A percentile compares a stretch with the other conserved stretches of the same genome.
Conservation (phyloP, 2,113 vertebrate genomes). For the Poeciliopsis retropinna region DNA sequence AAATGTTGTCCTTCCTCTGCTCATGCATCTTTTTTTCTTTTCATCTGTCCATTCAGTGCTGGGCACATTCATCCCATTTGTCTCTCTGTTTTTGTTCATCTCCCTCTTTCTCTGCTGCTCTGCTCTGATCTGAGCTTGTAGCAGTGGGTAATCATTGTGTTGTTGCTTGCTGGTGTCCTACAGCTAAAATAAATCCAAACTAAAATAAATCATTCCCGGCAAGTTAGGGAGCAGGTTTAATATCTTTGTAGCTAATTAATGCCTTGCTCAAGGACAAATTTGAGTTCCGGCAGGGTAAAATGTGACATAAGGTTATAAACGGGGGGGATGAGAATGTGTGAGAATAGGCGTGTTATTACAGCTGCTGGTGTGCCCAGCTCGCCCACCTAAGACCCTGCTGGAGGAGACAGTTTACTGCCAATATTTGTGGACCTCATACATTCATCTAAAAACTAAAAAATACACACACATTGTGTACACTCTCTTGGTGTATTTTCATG, state of each 20-base stretch:
- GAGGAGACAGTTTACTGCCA: slow-evolving; percentile 79
- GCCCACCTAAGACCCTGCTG: slow-evolving; percentile 75
- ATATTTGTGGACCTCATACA: slow-evolving; percentile 78
- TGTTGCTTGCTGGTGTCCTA: slow-evolving; percentile 9
- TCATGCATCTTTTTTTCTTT: slow-evolving; percentile 6
- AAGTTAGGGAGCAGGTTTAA: slow-evolving; percentile 24
- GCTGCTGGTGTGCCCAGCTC: slow-evolving; percentile 62
- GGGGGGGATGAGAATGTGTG: neutral
- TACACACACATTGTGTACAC: slow-evolving; percentile 11
- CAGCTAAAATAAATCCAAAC: neutral
- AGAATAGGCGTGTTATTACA: neutral
- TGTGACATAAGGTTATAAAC: slow-evolving; percentile 7
- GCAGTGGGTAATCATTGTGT: slow-evolving; percentile 44
- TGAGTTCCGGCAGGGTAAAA: neutral
- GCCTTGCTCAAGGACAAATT: slow-evolving; percentile 40
- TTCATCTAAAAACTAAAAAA: slow-evolving; percentile 21
- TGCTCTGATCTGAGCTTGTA: slow-evolving; percentile 33
- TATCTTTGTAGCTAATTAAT: slow-evolving; percentile 45
- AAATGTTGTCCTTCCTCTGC: slow-evolving; percentile 25
- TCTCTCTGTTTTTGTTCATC: slow-evolving; percentile 20
- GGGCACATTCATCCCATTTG: slow-evolving; percentile 10
- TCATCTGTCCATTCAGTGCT: slow-evolving; percentile 5
- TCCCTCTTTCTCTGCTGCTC: neutral
- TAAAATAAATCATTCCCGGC: slow-evolving; percentile 25
- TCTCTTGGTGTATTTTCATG: slow-evolving; percentile 29